phyloP scores from a whole-genome alignment of 2,888 invertebrate species.

The Cheilosia urbana region DNA sequence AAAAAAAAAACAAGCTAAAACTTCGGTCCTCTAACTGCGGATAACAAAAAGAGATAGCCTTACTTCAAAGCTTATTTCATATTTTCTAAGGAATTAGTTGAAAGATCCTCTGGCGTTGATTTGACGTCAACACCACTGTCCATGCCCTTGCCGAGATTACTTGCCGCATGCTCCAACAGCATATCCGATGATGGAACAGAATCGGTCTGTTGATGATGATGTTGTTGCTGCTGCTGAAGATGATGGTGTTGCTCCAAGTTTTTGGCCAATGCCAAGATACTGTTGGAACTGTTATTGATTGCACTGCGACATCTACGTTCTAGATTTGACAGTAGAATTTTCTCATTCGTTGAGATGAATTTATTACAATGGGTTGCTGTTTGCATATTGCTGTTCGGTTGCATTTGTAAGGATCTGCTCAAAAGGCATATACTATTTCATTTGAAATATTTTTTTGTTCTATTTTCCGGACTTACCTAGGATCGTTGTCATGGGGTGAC shows the following conservation, averaged over 20 bases:
- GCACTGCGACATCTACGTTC: slow-evolving; percentile 69
- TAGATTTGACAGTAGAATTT: slow-evolving; percentile 60
- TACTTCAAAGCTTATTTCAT: slow-evolving; percentile 45
- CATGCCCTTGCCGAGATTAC: slow-evolving; percentile 39
- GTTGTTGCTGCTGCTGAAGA: slow-evolving; percentile 55
- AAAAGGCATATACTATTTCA: background rate
- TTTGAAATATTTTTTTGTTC: background rate
- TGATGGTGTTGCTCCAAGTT: slow-evolving; percentile 67
- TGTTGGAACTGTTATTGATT: slow-evolving; percentile 56
- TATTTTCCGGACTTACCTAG: slow-evolving; percentile 39
- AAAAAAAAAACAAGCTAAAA: background rate
- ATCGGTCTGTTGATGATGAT: slow-evolving; percentile 57
- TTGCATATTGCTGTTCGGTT: slow-evolving; percentile 48
- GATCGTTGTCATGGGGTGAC: slow-evolving; percentile 68
- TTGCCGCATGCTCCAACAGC: slow-evolving; percentile 46
- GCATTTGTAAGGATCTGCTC: slow-evolving; percentile 55
- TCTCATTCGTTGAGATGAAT: slow-evolving; percentile 58
- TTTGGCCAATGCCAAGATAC: slow-evolving; percentile 62
- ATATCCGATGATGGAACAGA: slow-evolving; percentile 41
- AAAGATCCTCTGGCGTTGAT: slow-evolving; percentile 63
- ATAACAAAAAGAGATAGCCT: background rate
- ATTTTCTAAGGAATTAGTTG: slow-evolving; percentile 57
- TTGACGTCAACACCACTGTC: slow-evolving; percentile 46
- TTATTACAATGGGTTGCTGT: slow-evolving; percentile 56
- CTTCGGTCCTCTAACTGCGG: background rate